These are phyloP conservation scores for Aricia artaxerxes DNA, from an alignment of 2,888 invertebrate species.

Conservation along the genomic window DNA sequence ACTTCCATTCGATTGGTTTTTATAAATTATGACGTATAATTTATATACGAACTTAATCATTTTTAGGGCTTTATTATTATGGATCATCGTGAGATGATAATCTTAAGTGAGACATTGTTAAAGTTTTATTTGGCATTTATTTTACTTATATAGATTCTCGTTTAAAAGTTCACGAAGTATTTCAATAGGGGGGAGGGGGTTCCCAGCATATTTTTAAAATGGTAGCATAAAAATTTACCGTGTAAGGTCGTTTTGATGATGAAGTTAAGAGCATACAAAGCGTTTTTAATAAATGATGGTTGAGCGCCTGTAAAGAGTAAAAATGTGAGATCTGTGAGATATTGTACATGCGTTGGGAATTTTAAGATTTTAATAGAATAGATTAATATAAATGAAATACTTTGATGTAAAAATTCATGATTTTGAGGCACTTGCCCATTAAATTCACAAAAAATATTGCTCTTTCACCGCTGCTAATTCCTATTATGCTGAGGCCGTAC, in stretches of 20 bases:
- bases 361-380: background rate
- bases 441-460: no score
- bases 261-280: slow-evolving; percentile 4
- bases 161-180: background rate
- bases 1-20: background rate
- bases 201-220: background rate
- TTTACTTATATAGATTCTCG: background rate
- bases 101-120: no score
- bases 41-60: background rate
- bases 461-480: no score
- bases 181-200: background rate
- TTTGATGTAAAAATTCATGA: no score
- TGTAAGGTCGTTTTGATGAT: background rate
- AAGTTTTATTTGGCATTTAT: background rate
- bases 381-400: background rate
- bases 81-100: no score
- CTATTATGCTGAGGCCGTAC: no score
- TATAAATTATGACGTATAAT: background rate
- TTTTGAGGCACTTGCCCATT: no score
- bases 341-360: background rate
- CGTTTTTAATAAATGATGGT: background rate
- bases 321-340: background rate
- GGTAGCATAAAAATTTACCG: background rate
- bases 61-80: no score
- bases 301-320: background rate